Evolutionary conservation across 2,797 vertebrate genomes (phyloP), one percentile per base, ranked within the genome.

Genomic region (Chaenodraco wilsoni): DNA sequence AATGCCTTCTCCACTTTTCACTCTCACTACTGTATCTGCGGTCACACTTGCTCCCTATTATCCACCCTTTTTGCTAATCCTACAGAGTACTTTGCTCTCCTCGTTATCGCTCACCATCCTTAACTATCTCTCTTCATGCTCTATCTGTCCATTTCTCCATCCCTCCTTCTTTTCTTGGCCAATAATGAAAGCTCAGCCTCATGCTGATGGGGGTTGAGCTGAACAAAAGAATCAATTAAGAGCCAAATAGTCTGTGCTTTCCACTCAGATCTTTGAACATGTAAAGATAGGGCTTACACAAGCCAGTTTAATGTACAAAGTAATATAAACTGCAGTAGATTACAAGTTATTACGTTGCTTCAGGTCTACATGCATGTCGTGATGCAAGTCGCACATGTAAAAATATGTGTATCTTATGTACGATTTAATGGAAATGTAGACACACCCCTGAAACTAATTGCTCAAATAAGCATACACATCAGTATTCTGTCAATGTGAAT

Each of bases 21-120:
- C 82, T 86, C 72, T 78, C 73, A 65, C 82, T 21, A 61, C 69
- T 79, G 45, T 81, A 54, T 82, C 73, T 69, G 69, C 41, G 63
- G 75, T 72, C 76, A 75, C 69, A 87, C 86, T 86, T 68, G 76
- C 82, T 84, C 84, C 83, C 84, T 81, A 90, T 88, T 91, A 92
- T 91, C 84, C 83, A 91, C 81, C 75, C 88, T 87, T 78, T 89
- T 90, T 89, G 84, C 90, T 91, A 89, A 90, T 91, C 92, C 89
- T 82, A 60, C 81, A 79, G 87, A 84, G 72, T 84, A 79, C 87
- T 87, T 83, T 89, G 76, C 78, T 72, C 72, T 87, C 68, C 80
- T 89, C 58, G 69, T 89, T 88, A 89, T 90, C 66, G 73, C 79
- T 63, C 61, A 67, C 77, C 58, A 79, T 85, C 76, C 60, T 76